Evolutionary conservation across 2,113 vertebrate species (phyloP).

Genomic region (Anguilla rostrata): DNA sequence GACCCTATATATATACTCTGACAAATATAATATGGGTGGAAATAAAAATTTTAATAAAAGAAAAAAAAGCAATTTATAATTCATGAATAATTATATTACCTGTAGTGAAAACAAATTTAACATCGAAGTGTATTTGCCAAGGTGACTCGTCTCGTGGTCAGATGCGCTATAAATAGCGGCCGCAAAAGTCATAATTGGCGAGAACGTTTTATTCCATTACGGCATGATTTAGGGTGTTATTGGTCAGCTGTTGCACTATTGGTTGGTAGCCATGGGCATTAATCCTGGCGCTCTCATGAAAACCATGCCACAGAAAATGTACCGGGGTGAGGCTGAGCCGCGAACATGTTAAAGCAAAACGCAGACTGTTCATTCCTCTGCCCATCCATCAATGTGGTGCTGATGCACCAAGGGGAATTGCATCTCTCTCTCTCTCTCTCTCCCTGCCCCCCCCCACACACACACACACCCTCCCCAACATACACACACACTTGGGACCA

Average conservation of each 20-base stretch:
- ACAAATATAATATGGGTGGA: background rate
- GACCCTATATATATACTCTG: background rate
- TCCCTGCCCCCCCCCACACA: background rate
- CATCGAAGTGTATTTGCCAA: background rate
- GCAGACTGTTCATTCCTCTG: background rate
- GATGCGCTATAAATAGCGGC: background rate
- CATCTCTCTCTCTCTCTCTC: background rate
- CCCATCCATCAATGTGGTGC: background rate
- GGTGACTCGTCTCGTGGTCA: background rate
- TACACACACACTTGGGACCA: no score
- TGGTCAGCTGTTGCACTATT: background rate
- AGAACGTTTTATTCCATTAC: background rate
- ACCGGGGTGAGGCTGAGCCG: background rate
- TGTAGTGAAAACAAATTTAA: background rate
- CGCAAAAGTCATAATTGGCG: background rate
- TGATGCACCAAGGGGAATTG: background rate
- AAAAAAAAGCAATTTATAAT: background rate
- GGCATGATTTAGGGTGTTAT: background rate
- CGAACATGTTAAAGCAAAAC: background rate
- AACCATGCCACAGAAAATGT: background rate
- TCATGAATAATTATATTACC: conserved; percentile 9
- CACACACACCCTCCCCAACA: no score
- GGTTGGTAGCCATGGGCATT: background rate
- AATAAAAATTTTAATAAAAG: background rate
- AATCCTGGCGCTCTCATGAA: background rate